Evolutionary conservation across 1,140 invertebrate genomes (phyloP).

Genomic region (Mycetomoellerius zeteki): DNA sequence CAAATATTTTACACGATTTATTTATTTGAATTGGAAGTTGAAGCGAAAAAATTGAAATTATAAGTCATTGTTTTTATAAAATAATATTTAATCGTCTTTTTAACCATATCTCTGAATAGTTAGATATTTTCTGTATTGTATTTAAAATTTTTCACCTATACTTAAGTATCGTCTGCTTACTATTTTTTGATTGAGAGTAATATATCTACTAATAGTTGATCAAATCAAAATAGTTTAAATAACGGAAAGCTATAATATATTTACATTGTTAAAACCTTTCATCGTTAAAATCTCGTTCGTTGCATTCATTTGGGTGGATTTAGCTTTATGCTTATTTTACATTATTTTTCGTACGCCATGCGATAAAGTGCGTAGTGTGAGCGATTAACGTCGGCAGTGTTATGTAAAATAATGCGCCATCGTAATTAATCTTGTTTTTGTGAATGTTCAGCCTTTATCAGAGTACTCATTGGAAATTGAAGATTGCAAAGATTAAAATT

Average conservation of each 20-base stretch:
- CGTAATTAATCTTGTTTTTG: background rate
- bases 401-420: background rate
- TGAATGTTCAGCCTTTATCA: background rate
- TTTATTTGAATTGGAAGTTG: background rate
- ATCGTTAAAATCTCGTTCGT: background rate
- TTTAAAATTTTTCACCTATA: background rate
- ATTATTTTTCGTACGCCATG: background rate
- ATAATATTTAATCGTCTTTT: no score
- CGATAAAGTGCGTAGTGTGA: background rate
- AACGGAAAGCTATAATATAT: background rate
- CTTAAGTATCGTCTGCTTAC: background rate
- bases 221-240: background rate
- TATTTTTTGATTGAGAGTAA: background rate
- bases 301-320: background rate
- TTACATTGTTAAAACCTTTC: background rate
- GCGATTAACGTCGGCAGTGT: background rate
- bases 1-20: background rate
- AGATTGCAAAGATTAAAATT: no score
- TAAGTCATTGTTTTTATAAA: background rate
- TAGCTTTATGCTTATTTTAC: background rate
- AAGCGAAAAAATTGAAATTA: background rate
- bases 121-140: background rate
- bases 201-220: background rate
- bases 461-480: no score
- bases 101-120: background rate